Evolutionary conservation across 2,113 vertebrate genomes (phyloP), one percentile per base, ranked within the genome.

Genomic region (Grus americana): DNA sequence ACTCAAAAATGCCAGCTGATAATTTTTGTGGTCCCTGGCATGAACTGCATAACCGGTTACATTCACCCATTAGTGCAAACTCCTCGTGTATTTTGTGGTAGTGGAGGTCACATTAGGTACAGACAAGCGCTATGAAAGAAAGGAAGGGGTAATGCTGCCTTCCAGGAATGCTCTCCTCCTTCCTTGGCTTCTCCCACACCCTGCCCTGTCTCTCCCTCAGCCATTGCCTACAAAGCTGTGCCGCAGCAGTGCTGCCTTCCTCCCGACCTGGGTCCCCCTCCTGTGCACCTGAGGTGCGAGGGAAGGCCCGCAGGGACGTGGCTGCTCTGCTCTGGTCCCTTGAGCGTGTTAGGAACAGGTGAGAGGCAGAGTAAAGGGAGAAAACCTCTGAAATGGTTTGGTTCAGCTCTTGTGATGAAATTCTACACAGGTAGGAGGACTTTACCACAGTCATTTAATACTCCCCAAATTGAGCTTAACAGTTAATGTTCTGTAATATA

Each of bases 251-350:
- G 24, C 26, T 58, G 19, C 34, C 11, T 74, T 63, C 36, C n/a
- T 65, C 12, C 55, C 70, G 40, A 32, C 0, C 0, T n/a, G 23
- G 10, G 24, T 49, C 15, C 8, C 4, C 22, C 19, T 47, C 36
- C 42, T 19, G 15, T 12, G 34, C 12, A 24, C 40, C 63, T n/a
- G 21, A 40, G 29, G 36, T 10, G 12, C 13, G 6, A 38, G 34
- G 19, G 26, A 58, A 26, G 32, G 36, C 13, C 34, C 1, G 1
- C 0, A 0, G 15, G 34, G 17, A 67, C 3, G 9, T 76, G 36
- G 30, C 34, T 66, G n/a, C 59, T 72, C 54, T 52, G 42, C 36
- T 49, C 13, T 34, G 38, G 24, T 70, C 59, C n/a, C 21, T 55
- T 68, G n/a, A 20, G 55, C 26, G 11, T 57, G 10, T 50, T 70